Percentiles rank a stretch among this genome's conserved stretches.
phyloP scores from a whole-genome alignment of 2,113 vertebrate genomes.

The Benitochromis conjunctus region DNA sequence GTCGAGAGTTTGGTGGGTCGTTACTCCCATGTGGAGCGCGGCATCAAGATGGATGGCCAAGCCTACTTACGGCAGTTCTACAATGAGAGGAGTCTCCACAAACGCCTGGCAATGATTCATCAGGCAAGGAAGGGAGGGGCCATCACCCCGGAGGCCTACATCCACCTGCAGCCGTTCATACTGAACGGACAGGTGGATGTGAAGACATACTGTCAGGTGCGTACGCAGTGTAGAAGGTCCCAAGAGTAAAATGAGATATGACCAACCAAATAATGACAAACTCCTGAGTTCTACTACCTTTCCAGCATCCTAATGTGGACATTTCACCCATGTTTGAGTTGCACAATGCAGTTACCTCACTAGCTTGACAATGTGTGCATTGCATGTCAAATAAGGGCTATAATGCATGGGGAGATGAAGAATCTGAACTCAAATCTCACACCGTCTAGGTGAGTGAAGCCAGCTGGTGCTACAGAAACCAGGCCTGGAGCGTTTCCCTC shows the following conservation, averaged over 20 bases:
- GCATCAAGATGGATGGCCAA: constrained; percentile 75
- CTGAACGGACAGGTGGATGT: constrained; percentile 58
- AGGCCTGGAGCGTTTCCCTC: constrained; percentile 66
- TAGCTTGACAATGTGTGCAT: background rate
- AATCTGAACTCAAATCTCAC: background rate
- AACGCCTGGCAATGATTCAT: constrained; percentile 72
- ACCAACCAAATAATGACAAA: background rate
- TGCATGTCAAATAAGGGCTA: background rate
- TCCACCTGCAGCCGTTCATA: constrained; percentile 71
- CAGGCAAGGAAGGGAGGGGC: constrained; percentile 76
- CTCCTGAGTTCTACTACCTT: background rate
- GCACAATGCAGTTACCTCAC: background rate
- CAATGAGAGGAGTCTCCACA: constrained; percentile 71
- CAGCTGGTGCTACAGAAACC: constrained; percentile 71
- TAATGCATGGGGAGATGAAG: background rate
- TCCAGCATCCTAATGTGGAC: background rate
- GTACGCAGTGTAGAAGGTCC: background rate
- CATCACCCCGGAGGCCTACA: constrained; percentile 75
- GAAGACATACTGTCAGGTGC: constrained; percentile 70
- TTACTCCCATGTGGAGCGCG: constrained; percentile 74
- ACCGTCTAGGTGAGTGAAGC: constrained; percentile 64
- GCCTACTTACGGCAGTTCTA: constrained; percentile 76
- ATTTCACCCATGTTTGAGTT: background rate
- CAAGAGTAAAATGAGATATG: background rate
- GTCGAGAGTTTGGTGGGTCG: constrained; percentile 76